phyloP scores from a whole-genome alignment of 2,797 vertebrate species.

The Chrysocyon brachyurus region DNA sequence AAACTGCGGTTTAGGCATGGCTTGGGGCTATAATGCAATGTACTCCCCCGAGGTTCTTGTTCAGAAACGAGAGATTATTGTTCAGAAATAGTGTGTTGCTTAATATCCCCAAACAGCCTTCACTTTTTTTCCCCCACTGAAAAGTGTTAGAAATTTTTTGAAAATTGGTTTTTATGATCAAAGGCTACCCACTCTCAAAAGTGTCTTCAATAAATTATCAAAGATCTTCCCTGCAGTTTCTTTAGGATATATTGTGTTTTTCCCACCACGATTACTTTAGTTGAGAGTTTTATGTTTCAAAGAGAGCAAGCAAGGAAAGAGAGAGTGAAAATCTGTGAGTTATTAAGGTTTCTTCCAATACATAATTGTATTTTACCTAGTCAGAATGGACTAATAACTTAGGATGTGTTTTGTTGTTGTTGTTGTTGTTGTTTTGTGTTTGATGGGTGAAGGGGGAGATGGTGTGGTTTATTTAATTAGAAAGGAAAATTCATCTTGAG shows the following conservation, averaged over 20 bases:
- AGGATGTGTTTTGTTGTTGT: background rate
- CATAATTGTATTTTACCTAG: background rate
- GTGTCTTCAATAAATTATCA: constrained; percentile 85
- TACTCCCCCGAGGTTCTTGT: constrained; percentile 36
- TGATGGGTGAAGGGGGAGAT: background rate
- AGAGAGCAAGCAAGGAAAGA: background rate
- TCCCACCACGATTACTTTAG: constrained; percentile 55
- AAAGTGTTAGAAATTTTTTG: constrained; percentile 74
- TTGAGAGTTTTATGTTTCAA: constrained; percentile 73
- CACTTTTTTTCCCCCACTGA: constrained; percentile 4
- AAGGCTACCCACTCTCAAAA: constrained; percentile 80
- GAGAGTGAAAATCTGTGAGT: background rate
- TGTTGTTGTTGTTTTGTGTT: background rate
- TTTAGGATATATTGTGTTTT: constrained; percentile 60
- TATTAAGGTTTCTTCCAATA: background rate
- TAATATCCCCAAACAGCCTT: constrained; percentile 60
- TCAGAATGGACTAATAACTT: background rate
- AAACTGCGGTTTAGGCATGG: constrained; percentile 20
- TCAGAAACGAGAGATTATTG: constrained; percentile 54
- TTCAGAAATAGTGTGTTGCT: constrained; percentile 69
- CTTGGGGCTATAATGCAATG: constrained; percentile 57
- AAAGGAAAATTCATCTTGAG: constrained; percentile 66
- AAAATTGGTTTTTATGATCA: constrained; percentile 79
- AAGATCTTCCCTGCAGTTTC: constrained; percentile 80
- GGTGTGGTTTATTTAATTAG: constrained; percentile 3